These are phyloP conservation scores for Girardinus metallicus DNA, from an alignment of 2,797 vertebrate species.

Conservation along the genomic window DNA sequence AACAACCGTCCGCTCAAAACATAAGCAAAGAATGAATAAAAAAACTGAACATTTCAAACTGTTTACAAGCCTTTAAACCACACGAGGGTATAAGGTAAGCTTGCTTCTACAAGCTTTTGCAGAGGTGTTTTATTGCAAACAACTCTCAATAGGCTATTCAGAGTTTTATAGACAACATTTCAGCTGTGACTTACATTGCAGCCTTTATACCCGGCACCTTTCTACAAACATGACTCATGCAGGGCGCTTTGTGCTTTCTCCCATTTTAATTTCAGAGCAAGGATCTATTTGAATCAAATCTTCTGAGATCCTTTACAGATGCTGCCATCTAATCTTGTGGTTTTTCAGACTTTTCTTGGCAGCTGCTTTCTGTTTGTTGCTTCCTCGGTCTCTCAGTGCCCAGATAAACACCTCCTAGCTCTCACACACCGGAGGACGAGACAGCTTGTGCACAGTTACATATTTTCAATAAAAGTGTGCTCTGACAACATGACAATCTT, in stretches of 20 bases:
- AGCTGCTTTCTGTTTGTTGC: constrained; percentile 52
- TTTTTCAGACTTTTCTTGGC: constrained; percentile 58
- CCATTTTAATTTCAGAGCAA: constrained; percentile 45
- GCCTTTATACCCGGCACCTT: constrained; percentile 1
- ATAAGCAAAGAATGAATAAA: not conserved
- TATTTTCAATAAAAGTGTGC: constrained; percentile 8
- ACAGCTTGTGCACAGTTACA: constrained; percentile 14
- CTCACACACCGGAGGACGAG: constrained; percentile 1
- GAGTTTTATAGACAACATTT: constrained; percentile 5
- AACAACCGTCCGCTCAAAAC: not conserved
- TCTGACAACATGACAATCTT: constrained; percentile 1
- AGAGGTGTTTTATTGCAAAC: not conserved
- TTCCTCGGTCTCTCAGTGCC: constrained; percentile 37
- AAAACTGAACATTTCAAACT: constrained; percentile 2
- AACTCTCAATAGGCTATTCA: not conserved
- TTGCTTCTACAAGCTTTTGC: not conserved
- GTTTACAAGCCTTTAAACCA: not conserved
- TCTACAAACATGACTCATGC: not conserved
- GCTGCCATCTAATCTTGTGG: constrained; percentile 61
- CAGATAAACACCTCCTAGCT: constrained; percentile 47
- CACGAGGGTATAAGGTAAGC: not conserved
- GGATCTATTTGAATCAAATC: constrained; percentile 48
- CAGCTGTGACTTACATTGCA: constrained; percentile 2
- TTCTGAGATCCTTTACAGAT: constrained; percentile 54
- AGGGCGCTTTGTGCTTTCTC: constrained; percentile 20